Base-by-base conservation (phyloP, 92 coral and sea anemone genomes). In the Phenganax stokvisi region DNA sequence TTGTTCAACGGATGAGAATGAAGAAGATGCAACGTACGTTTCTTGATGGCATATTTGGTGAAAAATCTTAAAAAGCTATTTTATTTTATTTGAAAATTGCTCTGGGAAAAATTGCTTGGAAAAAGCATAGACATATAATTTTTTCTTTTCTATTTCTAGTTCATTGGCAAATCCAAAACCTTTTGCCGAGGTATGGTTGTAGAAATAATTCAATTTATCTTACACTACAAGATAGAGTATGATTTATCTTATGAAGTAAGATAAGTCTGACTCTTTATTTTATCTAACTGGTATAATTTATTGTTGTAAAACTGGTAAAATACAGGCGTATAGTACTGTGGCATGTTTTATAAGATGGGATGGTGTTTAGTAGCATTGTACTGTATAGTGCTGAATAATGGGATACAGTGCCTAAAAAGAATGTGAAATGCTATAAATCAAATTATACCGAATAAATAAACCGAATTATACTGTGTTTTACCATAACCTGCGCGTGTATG, bases 91-190 rank as follows among this genome's bases (percentile, higher is more conserved):
- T 16, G 31, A 69, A 12, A 12, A 69, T 8, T 11, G 53, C 30
- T 20, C 55, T 15, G 10, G 52, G 31, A 31, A 5, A 80, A 81
- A 87, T 76, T 52, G 54, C 0, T 67, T 54, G 2, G 60, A 74
- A 8, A 6, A 0, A 27, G 15, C 13, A 72, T 13, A 59, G n/a
- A 59, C 27, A 59, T 37, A 37, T 71, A 17, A 29, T 51, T 54
- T 9, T 81, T 20, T 51, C 77, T 20, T 66, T 81, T 73, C 31
- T 68, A 7, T 56, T 44, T 54, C 20, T 51, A 90, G 97, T 80
- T 80, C 57, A 53, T 79, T 84, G 52, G 86, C 88, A 12, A 94
- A 94, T 75, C 92, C 88, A 60, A 91, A 90, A 86, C 97, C 92
- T 15, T 72, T 87, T 60, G 94, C 98, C 3, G 98, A 93, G 97